These are phyloP conservation scores for western clawed frog (Xenopus tropicalis) DNA, from an alignment of 2,113 vertebrate species.

Conservation along the genomic window UCB_Xtro_10.0 CM004446.2:40652001-40652500, in stretches of 20 bases:
- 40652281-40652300: constrained; percentile 74
- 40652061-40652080: constrained; percentile 87
- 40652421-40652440: constrained; percentile 90
- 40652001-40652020: constrained; percentile 14
- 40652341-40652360: constrained; percentile 72
- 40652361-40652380: constrained; percentile 83
- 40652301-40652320: constrained; percentile 88
- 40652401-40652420: constrained; percentile 83
- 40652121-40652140: constrained; percentile 79
- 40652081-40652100: constrained; percentile 87
- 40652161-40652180: constrained; percentile 80
- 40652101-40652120: constrained; percentile 60
- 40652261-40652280: constrained; percentile 81
- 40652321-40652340: constrained; percentile 74
- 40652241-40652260: constrained; percentile 87
- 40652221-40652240: constrained; percentile 76
- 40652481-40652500: constrained; percentile 91
- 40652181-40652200: constrained; percentile 91
- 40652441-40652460: constrained; percentile 86
- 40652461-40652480: constrained; percentile 88
- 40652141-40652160: constrained; percentile 85
- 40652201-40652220: constrained; percentile 92
- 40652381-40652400: constrained; percentile 83
- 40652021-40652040: constrained; percentile 28
- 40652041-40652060: constrained; percentile 72